phyloP scores from a whole-genome alignment of 1,140 invertebrate genomes.

The Trachymyrmex septentrionalis region DNA sequence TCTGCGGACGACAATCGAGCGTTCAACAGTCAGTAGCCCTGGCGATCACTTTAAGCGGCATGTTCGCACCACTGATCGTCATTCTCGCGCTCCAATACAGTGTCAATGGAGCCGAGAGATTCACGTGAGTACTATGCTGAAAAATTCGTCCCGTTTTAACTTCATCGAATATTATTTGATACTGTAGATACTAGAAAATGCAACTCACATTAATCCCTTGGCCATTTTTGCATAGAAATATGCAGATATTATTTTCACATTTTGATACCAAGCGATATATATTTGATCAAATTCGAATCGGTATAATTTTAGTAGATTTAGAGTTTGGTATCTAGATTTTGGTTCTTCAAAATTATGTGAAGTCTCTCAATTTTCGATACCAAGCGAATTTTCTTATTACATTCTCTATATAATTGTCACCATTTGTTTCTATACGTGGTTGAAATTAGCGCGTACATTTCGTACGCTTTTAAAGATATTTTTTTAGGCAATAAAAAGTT shows the following conservation, averaged over 20 bases:
- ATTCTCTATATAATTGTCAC: neutral
- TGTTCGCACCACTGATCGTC: constrained; percentile 71
- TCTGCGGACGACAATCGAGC: constrained; percentile 61
- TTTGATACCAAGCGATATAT: neutral
- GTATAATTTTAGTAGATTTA: neutral
- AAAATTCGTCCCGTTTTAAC: neutral
- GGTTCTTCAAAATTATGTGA: neutral
- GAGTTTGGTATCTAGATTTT: neutral
- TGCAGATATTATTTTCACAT: neutral
- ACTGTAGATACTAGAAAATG: neutral
- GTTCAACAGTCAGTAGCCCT: constrained; percentile 65
- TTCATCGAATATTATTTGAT: neutral
- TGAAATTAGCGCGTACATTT: neutral
- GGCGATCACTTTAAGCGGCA: constrained; percentile 66
- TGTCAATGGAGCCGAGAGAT: constrained; percentile 50
- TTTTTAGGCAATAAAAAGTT: too few relatives aligned
- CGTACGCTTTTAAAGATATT: neutral
- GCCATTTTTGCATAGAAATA: neutral
- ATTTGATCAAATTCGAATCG: too few relatives aligned
- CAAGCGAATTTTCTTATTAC: neutral
- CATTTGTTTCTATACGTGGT: neutral
- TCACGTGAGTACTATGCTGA: constrained; percentile 51
- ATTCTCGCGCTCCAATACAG: constrained; percentile 59
- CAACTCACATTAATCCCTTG: neutral
- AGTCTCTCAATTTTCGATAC: neutral